Evolutionary conservation across 1,140 invertebrate genomes (phyloP), one percentile per base, ranked within the genome.

Genomic region (Euglossa dilemma): DNA sequence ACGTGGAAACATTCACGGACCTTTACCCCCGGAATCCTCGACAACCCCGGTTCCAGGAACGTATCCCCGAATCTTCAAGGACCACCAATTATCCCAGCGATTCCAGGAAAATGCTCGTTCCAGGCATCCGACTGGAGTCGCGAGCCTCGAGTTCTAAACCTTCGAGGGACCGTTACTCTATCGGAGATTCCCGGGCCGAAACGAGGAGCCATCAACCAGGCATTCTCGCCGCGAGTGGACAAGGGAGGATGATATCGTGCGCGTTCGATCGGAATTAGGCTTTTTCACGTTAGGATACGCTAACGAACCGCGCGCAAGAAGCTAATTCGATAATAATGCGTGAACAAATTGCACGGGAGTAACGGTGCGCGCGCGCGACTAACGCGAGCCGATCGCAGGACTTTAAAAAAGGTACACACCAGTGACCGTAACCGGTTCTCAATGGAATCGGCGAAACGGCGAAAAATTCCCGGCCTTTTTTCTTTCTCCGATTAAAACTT

Each of bases 281-380:
- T 76, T 64, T 64, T 64, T 64, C 59, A 23, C 8, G 74, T 47
- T 63, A 14, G 20, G 14, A 45, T 20, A 43, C n/a, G 57, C 57
- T 52, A 64, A 64, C 61, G 61, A 76, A n/a, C 45, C 75, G 28
- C 6, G 2, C 12, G 61, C 50, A 77, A 77, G 63, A 77, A 77
- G 50, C 50, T 77, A 77, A 77, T 67, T 77, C 75, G 75, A 77
- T 77, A 77, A 77, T 66, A 66, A 70, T 47, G 77, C 77, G 54
- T n/a, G 77, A 59, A 71, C 64, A 69, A 79, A 79, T 70, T 79
- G 77, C 77, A 59, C 11, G 36, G 64, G 36, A 14, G 25, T 79
- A 71, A 79, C 67, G 77, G 64, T 69, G 77, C 43, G 16, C 9
- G 25, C 52, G 76, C 28, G 20, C 61, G 28, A 36, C 54, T 77